phyloP scores from a whole-genome alignment of 2,113 vertebrate species.

The Ginglymostoma cirratum region DNA sequence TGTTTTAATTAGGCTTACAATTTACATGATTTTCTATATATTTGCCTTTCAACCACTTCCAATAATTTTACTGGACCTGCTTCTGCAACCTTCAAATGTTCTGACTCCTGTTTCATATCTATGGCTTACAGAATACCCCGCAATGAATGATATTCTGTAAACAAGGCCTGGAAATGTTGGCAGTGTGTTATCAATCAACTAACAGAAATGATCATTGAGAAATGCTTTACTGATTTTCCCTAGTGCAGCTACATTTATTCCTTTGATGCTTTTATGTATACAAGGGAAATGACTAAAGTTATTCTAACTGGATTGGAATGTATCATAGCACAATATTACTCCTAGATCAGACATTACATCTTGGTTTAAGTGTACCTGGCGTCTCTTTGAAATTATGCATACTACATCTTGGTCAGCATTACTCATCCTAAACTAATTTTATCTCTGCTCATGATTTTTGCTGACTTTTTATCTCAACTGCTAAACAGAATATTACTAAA shows the following conservation, averaged over 20 bases:
- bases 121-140: not conserved
- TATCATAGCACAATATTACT: not conserved
- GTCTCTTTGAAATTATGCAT: not conserved
- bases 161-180: not conserved
- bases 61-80: not conserved
- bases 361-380: not conserved
- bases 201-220: not conserved
- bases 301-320: not conserved
- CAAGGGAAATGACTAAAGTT: not conserved
- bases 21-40: not conserved
- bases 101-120: not conserved
- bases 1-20: not conserved
- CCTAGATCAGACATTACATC: not conserved
- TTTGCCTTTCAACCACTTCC: not conserved
- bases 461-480: not conserved
- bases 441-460: not conserved
- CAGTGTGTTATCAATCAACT: not conserved
- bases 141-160: not conserved
- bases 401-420: not conserved
- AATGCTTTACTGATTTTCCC: not conserved
- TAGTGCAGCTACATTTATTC: not conserved
- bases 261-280: not conserved
- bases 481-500: not conserved
- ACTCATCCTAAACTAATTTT: not conserved
- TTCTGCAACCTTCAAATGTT: not conserved